Percentiles rank a stretch among this genome's conserved stretches.
phyloP scores from a whole-genome alignment of 2,113 vertebrate species.

The Isurus oxyrinchus region DNA sequence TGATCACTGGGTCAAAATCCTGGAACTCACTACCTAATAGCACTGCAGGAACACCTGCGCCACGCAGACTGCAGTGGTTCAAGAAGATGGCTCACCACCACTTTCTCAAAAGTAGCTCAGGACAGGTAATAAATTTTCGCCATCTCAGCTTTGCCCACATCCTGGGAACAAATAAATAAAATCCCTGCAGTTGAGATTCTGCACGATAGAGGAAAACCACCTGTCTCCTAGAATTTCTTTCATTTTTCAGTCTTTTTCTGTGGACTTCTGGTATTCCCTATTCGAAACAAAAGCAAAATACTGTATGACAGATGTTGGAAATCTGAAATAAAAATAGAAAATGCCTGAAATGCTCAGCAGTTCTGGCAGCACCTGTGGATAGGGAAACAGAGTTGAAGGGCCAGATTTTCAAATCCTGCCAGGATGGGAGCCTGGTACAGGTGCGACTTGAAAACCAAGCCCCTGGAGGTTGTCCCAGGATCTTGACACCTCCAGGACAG shows the following conservation, averaged over 20 bases:
- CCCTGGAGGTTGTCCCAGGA: too few relatives aligned
- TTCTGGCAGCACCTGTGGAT: too few relatives aligned
- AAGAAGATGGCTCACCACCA: not conserved
- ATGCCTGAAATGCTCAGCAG: too few relatives aligned
- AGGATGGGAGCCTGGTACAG: too few relatives aligned
- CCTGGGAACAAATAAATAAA: not conserved
- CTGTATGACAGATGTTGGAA: too few relatives aligned
- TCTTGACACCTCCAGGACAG: too few relatives aligned
- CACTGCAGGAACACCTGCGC: not conserved
- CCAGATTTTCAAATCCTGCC: too few relatives aligned
- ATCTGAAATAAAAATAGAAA: too few relatives aligned
- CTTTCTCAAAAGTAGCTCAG: not conserved
- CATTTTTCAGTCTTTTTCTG: not conserved
- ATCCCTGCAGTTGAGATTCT: not conserved
- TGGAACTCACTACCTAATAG: not conserved
- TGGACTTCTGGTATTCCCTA: not conserved
- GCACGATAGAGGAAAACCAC: not conserved
- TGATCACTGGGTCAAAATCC: not conserved
- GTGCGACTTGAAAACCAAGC: too few relatives aligned
- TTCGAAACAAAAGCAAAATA: not conserved
- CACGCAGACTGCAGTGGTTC: not conserved
- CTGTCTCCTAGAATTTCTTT: not conserved
- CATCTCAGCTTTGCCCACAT: not conserved
- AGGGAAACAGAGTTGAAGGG: too few relatives aligned
- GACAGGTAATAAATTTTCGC: not conserved